Percentiles rank a stretch among this genome's conserved stretches.
These are phyloP conservation scores for Selenia dentaria DNA, from an alignment of 2,888 invertebrate genomes.

Conservation along the genomic window DNA sequence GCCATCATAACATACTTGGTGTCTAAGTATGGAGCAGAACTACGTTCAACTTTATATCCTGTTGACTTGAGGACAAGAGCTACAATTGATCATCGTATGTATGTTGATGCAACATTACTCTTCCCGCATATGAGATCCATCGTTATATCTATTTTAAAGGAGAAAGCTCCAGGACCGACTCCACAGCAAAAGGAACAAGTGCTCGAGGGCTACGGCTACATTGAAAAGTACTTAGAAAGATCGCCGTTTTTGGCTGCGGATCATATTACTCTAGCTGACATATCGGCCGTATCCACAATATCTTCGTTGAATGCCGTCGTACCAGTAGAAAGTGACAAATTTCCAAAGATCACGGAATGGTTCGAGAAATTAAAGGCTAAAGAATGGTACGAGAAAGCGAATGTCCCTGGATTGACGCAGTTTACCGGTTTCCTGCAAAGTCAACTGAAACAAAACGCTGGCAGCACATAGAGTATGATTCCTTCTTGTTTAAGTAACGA, in stretches of 20 bases:
- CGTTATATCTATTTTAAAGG: conserved; percentile 17
- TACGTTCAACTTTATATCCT: conserved; percentile 46
- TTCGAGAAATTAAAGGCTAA: conserved; percentile 35
- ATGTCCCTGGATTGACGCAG: conserved; percentile 40
- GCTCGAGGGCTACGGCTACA: conserved; percentile 43
- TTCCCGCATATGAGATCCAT: conserved; percentile 35
- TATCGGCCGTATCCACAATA: conserved; percentile 45
- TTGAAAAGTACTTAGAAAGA: conserved; percentile 49
- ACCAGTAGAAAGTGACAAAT: conserved; percentile 42
- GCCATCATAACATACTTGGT: conserved; percentile 54
- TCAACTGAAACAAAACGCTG: conserved; percentile 23
- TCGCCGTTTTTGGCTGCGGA: conserved; percentile 42
- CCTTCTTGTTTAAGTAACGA: too few relatives aligned
- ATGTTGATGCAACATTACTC: conserved; percentile 43
- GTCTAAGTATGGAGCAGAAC: conserved; percentile 53
- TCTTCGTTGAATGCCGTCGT: conserved; percentile 41
- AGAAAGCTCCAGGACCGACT: conserved; percentile 28
- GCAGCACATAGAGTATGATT: too few relatives aligned
- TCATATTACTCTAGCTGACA: conserved; percentile 50
- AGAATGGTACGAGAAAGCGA: conserved; percentile 47
- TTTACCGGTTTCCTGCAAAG: conserved; percentile 24
- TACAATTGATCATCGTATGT: conserved; percentile 46
- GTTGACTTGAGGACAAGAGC: conserved; percentile 43
- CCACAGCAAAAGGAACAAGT: conserved; percentile 32
- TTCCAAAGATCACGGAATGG: conserved; percentile 43